These are phyloP conservation scores for Chrysotoxum bicinctum DNA, from an alignment of 2,888 invertebrate species.

Conservation along the genomic window DNA sequence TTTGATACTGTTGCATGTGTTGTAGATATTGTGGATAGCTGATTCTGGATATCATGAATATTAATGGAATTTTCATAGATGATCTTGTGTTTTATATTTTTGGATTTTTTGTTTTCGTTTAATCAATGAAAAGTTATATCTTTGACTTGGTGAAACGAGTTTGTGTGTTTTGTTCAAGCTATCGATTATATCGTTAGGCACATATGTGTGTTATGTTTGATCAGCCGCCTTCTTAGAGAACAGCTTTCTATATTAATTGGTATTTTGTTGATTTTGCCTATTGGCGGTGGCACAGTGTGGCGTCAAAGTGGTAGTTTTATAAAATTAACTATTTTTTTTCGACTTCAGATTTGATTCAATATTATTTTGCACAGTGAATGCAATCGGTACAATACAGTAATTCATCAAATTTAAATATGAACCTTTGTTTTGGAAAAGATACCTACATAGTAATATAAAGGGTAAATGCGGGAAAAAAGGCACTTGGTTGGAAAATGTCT, in stretches of 20 bases:
- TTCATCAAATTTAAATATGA: no score
- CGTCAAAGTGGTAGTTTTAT: neutral
- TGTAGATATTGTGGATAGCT: neutral
- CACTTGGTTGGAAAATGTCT: no score
- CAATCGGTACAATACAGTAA: no score
- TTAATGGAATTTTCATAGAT: neutral
- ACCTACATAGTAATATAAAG: no score
- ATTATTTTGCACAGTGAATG: no score
- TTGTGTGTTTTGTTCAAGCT: neutral
- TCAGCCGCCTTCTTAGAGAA: neutral
- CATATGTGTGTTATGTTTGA: constrained; percentile 5
- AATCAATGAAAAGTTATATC: constrained; percentile 4
- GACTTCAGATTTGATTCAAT: no score
- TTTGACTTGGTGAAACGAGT: constrained; percentile 8
- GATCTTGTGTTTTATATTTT: neutral
- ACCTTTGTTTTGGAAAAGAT: no score
- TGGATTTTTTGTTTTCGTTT: neutral
- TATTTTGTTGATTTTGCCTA: neutral
- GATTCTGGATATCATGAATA: constrained; percentile 20
- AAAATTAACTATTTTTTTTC: no score
- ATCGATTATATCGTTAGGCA: neutral
- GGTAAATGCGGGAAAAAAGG: no score
- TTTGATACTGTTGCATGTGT: neutral
- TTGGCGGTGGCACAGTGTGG: neutral
- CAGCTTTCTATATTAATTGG: constrained; percentile 2